A percentile compares a stretch with the other conserved stretches of the same genome.
Evolutionary conservation across 1,140 invertebrate species (phyloP).

Genomic region (Eupristina koningsbergeri): DNA sequence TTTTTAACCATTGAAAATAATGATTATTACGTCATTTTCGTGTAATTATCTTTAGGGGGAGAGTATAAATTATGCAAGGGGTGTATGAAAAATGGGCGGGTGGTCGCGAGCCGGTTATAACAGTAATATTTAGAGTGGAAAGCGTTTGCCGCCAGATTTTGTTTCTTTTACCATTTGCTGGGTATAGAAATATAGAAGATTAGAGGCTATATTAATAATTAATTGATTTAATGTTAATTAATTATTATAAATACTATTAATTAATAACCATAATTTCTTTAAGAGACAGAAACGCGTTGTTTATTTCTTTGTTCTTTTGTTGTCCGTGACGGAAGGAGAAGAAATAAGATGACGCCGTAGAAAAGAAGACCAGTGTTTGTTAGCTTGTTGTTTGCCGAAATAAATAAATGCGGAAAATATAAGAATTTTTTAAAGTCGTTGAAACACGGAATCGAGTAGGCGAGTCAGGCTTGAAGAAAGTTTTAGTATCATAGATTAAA

Average conservation of each 20-base stretch:
- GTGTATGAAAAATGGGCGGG: too few species aligned
- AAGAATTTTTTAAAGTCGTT: neutral
- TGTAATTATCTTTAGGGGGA: neutral
- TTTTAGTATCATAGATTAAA: conserved; percentile 44
- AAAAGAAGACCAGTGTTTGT: conserved; percentile 49
- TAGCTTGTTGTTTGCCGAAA: conserved; percentile 23
- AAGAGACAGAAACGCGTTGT: conserved; percentile 13
- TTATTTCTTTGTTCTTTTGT: conserved; percentile 42
- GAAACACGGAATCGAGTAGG: neutral
- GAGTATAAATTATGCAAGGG: too few species aligned
- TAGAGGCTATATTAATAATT: conserved; percentile 72
- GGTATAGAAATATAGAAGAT: conserved; percentile 68
- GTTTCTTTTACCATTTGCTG: conserved; percentile 62
- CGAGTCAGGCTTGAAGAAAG: conserved; percentile 16
- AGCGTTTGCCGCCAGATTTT: conserved; percentile 25
- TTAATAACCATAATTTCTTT: conserved; percentile 46
- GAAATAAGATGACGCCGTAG: conserved; percentile 30
- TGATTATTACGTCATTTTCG: conserved; percentile 12
- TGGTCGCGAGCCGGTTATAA: conserved; percentile 9
- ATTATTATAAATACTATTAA: conserved; percentile 59
- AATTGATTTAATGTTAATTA: conserved; percentile 63
- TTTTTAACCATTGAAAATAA: conserved; percentile 33
- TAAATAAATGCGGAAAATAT: conserved; percentile 3
- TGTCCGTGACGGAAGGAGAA: conserved; percentile 2
- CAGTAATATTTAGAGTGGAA: conserved; percentile 13